A percentile compares a stretch with the other conserved stretches of the same genome.
phyloP scores from a whole-genome alignment of 2,113 vertebrate species.

The Toxotes chatareus region DNA sequence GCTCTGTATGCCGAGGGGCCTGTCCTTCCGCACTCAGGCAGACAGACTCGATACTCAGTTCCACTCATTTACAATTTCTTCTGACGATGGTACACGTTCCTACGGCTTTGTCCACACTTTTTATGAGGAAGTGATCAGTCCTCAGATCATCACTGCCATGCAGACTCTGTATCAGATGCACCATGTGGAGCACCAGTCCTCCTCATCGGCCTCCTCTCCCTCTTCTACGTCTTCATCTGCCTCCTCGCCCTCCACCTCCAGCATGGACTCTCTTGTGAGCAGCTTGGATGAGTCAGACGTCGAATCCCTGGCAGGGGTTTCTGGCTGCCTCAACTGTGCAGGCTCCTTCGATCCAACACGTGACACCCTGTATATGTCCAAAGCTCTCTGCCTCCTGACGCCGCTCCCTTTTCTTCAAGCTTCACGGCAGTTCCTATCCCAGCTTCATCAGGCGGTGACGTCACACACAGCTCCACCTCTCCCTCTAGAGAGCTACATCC shows the following conservation, averaged over 20 bases:
- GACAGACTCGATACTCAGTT: slow-evolving; percentile 90
- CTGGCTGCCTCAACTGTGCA: slow-evolving; percentile 84
- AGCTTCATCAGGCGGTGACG: slow-evolving; percentile 91
- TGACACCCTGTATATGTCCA: slow-evolving; percentile 95
- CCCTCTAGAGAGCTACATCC: slow-evolving; percentile 96
- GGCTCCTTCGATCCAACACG: slow-evolving; percentile 89
- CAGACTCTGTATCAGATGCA: slow-evolving; percentile 98
- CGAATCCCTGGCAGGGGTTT: slow-evolving; percentile 80
- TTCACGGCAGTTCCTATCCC: slow-evolving; percentile 92
- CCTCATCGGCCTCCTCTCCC: slow-evolving; percentile 78
- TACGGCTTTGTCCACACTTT: slow-evolving; percentile 97
- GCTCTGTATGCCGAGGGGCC: slow-evolving; percentile 98
- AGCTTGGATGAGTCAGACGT: slow-evolving; percentile 90
- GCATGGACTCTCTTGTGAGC: slow-evolving; percentile 95
- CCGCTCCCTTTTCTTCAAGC: slow-evolving; percentile 97
- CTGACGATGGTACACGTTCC: slow-evolving; percentile 92
- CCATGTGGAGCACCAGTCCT: slow-evolving; percentile 89
- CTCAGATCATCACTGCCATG: slow-evolving; percentile 95
- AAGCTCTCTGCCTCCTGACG: slow-evolving; percentile 94
- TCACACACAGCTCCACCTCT: slow-evolving; percentile 91
- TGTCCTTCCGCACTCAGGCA: slow-evolving; percentile 93
- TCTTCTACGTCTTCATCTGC: slow-evolving; percentile 83
- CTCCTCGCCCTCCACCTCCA: slow-evolving; percentile 92
- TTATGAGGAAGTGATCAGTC: slow-evolving; percentile 94
- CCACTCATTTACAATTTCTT: slow-evolving; percentile 93